Conservation (phyloP, 2,888 invertebrate species). For the Epinotia nisella region DNA sequence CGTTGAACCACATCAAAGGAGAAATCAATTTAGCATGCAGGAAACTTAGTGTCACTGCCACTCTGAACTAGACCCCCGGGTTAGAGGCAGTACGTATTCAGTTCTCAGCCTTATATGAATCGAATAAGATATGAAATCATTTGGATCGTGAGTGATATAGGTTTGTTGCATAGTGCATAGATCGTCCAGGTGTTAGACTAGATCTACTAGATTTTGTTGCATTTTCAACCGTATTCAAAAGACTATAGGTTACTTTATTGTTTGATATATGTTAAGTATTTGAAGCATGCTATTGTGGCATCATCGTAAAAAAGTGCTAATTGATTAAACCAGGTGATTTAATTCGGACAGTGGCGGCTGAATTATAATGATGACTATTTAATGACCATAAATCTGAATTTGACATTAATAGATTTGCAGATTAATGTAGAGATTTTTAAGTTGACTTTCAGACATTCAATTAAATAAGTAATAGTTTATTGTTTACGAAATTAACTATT, state of each 20-base stretch:
- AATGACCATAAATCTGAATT: neutral
- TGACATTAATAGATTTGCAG: neutral
- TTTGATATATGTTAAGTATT: neutral
- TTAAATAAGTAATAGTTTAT: too few species aligned
- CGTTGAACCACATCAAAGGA: slow-evolving; percentile 9
- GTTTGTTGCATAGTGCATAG: neutral
- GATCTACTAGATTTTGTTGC: neutral
- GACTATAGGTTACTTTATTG: neutral
- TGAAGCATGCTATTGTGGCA: neutral
- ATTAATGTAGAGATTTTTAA: too few species aligned
- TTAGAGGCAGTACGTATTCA: slow-evolving; percentile 3
- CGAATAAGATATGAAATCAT: neutral
- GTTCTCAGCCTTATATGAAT: neutral
- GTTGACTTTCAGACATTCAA: too few species aligned
- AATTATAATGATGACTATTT: neutral
- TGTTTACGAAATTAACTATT: too few species aligned
- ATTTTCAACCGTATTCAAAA: neutral
- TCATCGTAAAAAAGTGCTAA: neutral
- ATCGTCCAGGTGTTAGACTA: neutral
- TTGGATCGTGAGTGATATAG: neutral
- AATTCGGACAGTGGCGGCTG: neutral
- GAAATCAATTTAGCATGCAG: slow-evolving; percentile 15
- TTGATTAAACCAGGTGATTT: neutral
- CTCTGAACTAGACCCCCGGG: slow-evolving; percentile 2
- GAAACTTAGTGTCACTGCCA: neutral